Conservation (phyloP, 2,888 invertebrate species). For the Eupithecia pulchellata region DNA sequence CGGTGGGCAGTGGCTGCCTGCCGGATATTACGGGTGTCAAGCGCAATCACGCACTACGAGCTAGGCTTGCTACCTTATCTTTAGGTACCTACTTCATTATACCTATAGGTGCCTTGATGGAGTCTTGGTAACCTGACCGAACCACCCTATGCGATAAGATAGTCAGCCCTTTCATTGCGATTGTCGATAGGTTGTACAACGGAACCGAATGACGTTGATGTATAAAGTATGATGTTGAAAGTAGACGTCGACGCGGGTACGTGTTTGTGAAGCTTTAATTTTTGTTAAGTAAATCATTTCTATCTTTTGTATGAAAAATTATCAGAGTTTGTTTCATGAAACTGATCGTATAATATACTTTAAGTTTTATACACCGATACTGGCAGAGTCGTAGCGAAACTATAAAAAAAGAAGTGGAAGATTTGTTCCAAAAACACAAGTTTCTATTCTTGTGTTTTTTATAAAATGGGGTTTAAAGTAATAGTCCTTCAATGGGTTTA, state of each 20-base stretch:
- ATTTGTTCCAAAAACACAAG: not conserved
- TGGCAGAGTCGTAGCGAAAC: too few relatives aligned
- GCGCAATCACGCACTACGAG: constrained; percentile 78
- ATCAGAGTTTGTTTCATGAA: too few relatives aligned
- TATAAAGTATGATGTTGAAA: too few relatives aligned
- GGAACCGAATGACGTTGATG: constrained; percentile 12
- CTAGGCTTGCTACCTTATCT: constrained; percentile 54
- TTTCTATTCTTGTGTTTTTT: too few relatives aligned
- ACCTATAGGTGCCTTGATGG: constrained; percentile 45
- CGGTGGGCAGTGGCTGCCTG: constrained; percentile 72
- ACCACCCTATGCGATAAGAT: constrained; percentile 15
- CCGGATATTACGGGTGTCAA: constrained; percentile 84
- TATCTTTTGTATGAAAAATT: too few relatives aligned
- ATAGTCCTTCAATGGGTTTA: too few relatives aligned
- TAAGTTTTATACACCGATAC: too few relatives aligned
- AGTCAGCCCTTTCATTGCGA: constrained; percentile 7
- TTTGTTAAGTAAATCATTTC: too few relatives aligned
- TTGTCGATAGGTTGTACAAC: constrained; percentile 15
- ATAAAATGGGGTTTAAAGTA: too few relatives aligned
- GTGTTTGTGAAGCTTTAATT: not conserved
- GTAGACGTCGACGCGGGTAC: not conserved
- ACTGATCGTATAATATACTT: too few relatives aligned
- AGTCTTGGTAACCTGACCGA: constrained; percentile 34
- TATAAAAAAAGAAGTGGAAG: too few relatives aligned
- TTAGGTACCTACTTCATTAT: constrained; percentile 55